These are phyloP conservation scores for Sciurus niger DNA, from an alignment of 2,113 vertebrate species.

Conservation along the genomic window DNA sequence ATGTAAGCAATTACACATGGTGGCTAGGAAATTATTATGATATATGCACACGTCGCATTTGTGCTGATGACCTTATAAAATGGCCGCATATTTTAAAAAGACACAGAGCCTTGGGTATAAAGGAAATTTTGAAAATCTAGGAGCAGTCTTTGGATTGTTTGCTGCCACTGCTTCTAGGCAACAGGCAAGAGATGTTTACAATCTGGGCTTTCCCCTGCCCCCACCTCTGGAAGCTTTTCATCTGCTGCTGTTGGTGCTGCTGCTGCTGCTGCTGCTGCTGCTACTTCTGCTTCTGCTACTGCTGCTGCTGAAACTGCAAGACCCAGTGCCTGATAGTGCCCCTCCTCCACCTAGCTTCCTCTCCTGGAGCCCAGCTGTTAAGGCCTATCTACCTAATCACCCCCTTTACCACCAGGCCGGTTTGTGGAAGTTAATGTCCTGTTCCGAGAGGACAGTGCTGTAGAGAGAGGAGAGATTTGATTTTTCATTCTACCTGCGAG, in stretches of 20 bases:
- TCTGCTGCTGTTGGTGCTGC: constrained; percentile 45
- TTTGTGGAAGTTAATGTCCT: constrained; percentile 70
- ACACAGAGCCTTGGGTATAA: constrained; percentile 46
- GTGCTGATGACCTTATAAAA: constrained; percentile 67
- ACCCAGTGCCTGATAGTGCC: neutral
- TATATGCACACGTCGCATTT: neutral
- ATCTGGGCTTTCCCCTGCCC: constrained; percentile 81
- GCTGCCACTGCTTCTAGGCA: constrained; percentile 84
- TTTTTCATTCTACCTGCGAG: constrained; percentile 73
- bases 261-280: neutral
- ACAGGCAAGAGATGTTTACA: constrained; percentile 83
- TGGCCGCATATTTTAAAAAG: constrained; percentile 42
- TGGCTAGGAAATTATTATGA: neutral
- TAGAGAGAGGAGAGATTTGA: constrained; percentile 63
- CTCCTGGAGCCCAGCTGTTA: constrained; percentile 62
- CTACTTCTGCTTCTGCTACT: neutral
- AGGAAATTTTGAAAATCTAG: constrained; percentile 64
- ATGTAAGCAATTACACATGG: constrained; percentile 10
- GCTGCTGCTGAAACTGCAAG: constrained; percentile 14
- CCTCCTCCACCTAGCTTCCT: constrained; percentile 61
- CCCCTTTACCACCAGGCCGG: constrained; percentile 52
- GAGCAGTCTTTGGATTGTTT: constrained; percentile 79
- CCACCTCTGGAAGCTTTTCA: constrained; percentile 79
- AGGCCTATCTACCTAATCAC: constrained; percentile 74
- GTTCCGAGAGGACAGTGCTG: constrained; percentile 46